These are phyloP conservation scores for Hirtodrosophila alboralis DNA, from an alignment of 2,888 invertebrate genomes.

Conservation along the genomic window DNA sequence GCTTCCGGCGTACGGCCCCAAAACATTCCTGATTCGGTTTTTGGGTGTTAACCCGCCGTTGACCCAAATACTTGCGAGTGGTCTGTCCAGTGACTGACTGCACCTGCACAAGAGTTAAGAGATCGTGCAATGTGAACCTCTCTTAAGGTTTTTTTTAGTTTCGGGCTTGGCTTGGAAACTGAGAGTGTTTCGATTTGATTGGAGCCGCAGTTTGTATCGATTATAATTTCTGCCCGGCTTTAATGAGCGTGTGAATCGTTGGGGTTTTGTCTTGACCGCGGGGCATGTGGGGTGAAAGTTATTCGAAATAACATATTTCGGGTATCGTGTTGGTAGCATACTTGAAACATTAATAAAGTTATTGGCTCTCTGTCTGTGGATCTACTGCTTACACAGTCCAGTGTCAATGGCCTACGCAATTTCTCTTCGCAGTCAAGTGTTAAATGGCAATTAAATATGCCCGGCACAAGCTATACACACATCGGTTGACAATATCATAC, in stretches of 20 bases:
- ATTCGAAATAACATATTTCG: constrained; percentile 13
- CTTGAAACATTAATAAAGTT: constrained; percentile 48
- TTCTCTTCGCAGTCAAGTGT: constrained; percentile 68
- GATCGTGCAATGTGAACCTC: constrained; percentile 22
- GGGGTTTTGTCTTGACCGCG: constrained; percentile 35
- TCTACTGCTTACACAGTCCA: constrained; percentile 2
- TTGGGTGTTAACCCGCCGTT: constrained; percentile 72
- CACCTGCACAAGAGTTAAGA: constrained; percentile 31
- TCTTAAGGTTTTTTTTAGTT: constrained; percentile 2
- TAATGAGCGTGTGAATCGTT: constrained; percentile 73
- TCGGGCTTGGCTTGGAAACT: constrained; percentile 40
- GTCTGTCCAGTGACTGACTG: constrained; percentile 15
- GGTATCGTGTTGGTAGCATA: constrained; percentile 1
- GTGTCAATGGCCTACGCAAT: constrained; percentile 77
- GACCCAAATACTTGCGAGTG: constrained; percentile 68
- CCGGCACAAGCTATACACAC: constrained; percentile 54
- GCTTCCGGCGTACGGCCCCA: constrained; percentile 68
- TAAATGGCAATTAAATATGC: constrained; percentile 74
- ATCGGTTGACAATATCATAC: constrained; percentile 31
- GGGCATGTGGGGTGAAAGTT: constrained; percentile 69
- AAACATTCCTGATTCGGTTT: constrained; percentile 54
- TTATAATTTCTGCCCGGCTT: constrained; percentile 44
- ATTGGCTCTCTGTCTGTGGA: constrained; percentile 38
- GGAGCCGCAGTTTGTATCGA: constrained; percentile 32
- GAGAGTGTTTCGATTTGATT: constrained; percentile 72